Evolutionary conservation across 2,888 invertebrate species (phyloP).

Genomic region (Halocaridina rubra): DNA sequence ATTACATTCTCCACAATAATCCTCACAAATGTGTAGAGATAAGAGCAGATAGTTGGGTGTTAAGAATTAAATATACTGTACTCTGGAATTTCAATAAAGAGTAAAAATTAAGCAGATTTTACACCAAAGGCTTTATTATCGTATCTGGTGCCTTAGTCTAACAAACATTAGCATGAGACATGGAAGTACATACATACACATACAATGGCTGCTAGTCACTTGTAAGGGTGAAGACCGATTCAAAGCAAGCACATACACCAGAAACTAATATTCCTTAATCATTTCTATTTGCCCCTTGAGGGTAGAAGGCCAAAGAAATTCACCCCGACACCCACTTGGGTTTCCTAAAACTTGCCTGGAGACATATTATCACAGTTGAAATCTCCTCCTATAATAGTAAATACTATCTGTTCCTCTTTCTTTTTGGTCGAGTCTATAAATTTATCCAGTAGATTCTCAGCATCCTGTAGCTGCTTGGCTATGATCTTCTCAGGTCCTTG

Average conservation of each 20-base stretch:
- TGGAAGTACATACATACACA: not conserved
- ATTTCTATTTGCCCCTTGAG: not conserved
- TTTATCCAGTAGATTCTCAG: too few species aligned
- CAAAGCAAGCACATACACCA: not conserved
- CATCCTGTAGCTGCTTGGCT: too few species aligned
- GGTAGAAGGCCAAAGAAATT: not conserved
- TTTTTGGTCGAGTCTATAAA: too few species aligned
- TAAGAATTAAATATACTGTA: too few species aligned
- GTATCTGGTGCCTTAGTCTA: too few species aligned
- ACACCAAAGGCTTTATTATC: too few species aligned
- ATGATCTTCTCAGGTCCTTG: too few species aligned
- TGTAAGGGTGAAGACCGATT: not conserved
- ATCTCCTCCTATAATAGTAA: slow-evolving; percentile 19
- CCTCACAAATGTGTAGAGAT: too few species aligned
- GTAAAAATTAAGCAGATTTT: too few species aligned
- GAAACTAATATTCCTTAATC: not conserved
- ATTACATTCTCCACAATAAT: too few species aligned
- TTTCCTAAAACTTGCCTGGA: not conserved
- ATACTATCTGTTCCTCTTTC: not conserved
- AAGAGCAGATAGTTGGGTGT: too few species aligned
- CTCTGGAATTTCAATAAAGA: too few species aligned
- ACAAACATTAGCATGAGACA: not conserved
- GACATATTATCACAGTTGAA: slow-evolving; percentile 40
- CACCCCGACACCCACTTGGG: not conserved
- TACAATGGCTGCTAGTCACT: not conserved